These are phyloP conservation scores for Stramonita haemastoma DNA, from an alignment of 2,888 invertebrate genomes.

Conservation along the genomic window DNA sequence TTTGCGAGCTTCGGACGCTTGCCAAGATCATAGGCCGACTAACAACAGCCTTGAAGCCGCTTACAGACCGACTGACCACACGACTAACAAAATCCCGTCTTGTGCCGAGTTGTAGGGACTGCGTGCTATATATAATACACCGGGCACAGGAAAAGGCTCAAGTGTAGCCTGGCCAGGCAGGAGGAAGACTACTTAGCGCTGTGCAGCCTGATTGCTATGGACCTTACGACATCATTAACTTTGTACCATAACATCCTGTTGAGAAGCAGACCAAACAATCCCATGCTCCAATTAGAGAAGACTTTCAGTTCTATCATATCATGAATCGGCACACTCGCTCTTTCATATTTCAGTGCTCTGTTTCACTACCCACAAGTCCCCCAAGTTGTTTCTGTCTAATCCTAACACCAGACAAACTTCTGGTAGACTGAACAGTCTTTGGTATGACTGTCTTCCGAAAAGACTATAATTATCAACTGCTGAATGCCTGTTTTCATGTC, in stretches of 20 bases:
- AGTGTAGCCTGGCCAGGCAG: neutral
- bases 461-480: too few species aligned
- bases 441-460: too few species aligned
- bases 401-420: too few species aligned
- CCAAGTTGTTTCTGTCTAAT: too few species aligned
- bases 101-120: neutral
- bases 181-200: too few species aligned
- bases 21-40: neutral
- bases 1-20: neutral
- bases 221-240: neutral
- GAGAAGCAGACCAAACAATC: neutral
- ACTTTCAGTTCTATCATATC: neutral
- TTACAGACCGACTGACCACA: neutral
- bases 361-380: too few species aligned
- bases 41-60: neutral
- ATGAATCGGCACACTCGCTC: too few species aligned
- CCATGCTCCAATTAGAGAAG: neutral
- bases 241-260: conserved; percentile 11
- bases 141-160: neutral
- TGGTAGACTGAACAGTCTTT: too few species aligned
- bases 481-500: too few species aligned
- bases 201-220: neutral
- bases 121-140: neutral
- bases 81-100: neutral
- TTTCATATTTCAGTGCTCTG: too few species aligned